Base-by-base conservation (phyloP, 2,113 vertebrate species). In the Melierax canorus region DNA sequence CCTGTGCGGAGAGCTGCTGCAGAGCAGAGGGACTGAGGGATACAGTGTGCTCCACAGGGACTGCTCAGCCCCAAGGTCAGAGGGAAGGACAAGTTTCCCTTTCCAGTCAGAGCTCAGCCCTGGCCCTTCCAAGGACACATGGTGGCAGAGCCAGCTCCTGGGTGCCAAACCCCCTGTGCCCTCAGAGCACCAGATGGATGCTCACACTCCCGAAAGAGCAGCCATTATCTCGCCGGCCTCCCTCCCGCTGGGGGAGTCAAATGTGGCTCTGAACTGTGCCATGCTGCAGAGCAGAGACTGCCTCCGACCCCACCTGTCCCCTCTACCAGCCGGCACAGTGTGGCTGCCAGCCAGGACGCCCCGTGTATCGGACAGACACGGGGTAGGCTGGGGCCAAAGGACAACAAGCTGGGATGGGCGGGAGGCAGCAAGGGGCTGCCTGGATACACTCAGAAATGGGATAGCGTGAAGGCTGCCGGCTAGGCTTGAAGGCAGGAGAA, bases 151-250 rank as follows among this genome's bases (percentile, higher is more conserved):
- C 94, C 96, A 96, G 79, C 88, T 94, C 86, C 94, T 94, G 92
- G 97, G 97, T 90, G 95, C 97, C 96, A 96, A 97, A 66, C 91
- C 92, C 95, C 95, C 92, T 10, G 88, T 89, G 92, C 91, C 96
- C 94, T 89, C 88, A 91, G 88, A 19, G 0, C 76, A 81, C 91
- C 94, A 97, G 94, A 96, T 97, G 95, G 97, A 95, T 91, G 74
- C 91, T 96, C 66, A 6, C 3, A 16, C 6, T 88, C 91, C 91
- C 45, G 1, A 95, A 94, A 95, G 92, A 92, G 89, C 84, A 80
- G 73, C 86, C 80, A 0, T 94, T 96, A 96, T 93, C 92, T 96
- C 4, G 4, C 9, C 41, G 1, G 66, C 88, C 86, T 94, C 85
- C 92, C 89, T 95, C 96, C 94, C 1, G 2, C 94, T 76, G 95